Percentiles rank a stretch among this genome's conserved stretches.
Conservation (phyloP, 1,140 invertebrate genomes). For the Lucilia sericata region DNA sequence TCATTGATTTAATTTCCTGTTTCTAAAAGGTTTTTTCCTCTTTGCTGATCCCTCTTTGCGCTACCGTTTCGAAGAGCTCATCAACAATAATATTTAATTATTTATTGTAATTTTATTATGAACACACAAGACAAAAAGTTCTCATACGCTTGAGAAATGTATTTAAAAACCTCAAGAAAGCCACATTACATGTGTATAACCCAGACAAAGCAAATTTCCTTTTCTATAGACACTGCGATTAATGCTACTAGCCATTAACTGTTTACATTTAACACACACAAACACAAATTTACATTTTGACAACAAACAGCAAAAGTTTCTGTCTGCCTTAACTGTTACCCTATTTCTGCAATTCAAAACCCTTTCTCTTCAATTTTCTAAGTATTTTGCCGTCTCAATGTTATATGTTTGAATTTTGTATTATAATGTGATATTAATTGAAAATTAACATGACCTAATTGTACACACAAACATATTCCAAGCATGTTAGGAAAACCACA, state of each 20-base stretch:
- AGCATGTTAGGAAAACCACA: too few relatives aligned
- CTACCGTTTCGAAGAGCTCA: neutral
- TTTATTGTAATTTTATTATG: neutral
- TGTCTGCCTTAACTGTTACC: neutral
- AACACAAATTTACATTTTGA: neutral
- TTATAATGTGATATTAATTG: conserved; percentile 19
- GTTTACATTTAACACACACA: neutral
- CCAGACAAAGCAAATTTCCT: neutral
- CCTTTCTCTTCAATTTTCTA: neutral
- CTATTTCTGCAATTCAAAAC: neutral
- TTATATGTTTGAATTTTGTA: neutral
- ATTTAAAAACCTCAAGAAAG: neutral
- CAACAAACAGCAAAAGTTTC: neutral
- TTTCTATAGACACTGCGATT: too few relatives aligned
- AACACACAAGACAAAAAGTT: neutral
- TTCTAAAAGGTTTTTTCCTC: neutral
- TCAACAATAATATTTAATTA: conserved; percentile 6
- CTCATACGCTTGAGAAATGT: neutral
- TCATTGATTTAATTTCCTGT: conserved; percentile 9
- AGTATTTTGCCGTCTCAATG: neutral
- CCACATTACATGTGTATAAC: neutral
- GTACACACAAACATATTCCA: neutral
- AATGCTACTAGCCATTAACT: neutral
- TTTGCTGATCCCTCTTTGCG: neutral
- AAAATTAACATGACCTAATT: conserved; percentile 28